Base-by-base conservation (phyloP, 2,888 invertebrate genomes). In the Caenorhabditis sp. region DNA sequence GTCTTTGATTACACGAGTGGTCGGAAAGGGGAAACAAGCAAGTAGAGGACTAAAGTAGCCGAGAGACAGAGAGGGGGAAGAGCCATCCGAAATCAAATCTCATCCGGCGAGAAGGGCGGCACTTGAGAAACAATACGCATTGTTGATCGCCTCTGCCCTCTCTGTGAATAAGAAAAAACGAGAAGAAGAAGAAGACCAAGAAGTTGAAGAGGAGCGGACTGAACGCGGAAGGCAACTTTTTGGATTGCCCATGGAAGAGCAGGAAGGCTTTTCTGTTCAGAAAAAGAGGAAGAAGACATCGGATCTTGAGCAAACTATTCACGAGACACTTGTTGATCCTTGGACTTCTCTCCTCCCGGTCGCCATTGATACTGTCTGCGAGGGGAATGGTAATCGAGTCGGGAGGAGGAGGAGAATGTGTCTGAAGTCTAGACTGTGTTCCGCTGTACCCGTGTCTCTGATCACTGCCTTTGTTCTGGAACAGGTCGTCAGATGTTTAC, bases 61-160 rank as follows among this genome's bases (percentile, higher is more conserved):
- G 40, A n/a, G n/a, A n/a, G n/a, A n/a, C n/a, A n/a, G n/a, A n/a
- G n/a, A n/a, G n/a, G n/a, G n/a, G 40, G 11, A 13, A 13, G 53
- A 53, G 32, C 32, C 20, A 20, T 64, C 50, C 56, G 64, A 72
- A 72, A 72, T 72, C 72, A 72, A 72, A 72, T 72, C 72, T 72
- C 64, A 64, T 72, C 64, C 72, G 64, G 72, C 56, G 53, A 35
- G 40, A 40, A 37, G 60, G 56, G 60, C 65, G 65, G 74, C 65
- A 74, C 74, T 74, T 74, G 74, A 74, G 74, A 74, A 74, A 74
- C 74, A 74, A 74, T 74, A 74, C 74, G 74, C 74, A 74, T 74
- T 74, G 74, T 74, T 74, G 51, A 74, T 74, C 32, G 55, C 55
- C 53, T 62, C 32, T 56, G 44, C 72, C 56, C 65, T 55, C 65